Base-by-base conservation (phyloP, 2,888 invertebrate species). In the Vanessa cardui region DNA sequence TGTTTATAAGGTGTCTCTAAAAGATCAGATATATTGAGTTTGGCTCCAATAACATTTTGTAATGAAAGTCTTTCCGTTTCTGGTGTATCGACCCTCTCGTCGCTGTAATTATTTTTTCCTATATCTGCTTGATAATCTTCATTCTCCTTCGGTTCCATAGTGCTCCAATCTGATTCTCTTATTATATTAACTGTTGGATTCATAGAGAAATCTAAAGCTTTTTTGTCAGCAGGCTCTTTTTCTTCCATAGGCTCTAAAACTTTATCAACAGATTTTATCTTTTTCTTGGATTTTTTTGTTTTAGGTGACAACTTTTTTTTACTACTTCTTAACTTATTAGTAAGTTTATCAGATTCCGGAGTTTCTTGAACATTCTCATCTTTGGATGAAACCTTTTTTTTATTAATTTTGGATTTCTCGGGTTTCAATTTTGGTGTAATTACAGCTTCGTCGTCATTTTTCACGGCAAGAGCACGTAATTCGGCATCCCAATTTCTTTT, bases 1-100 rank as follows among this genome's bases (percentile, higher is more conserved):
- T 89, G 88, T 78, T 95, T 95, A 70, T 93, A 94, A 0, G 94
- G 94, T 1, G 94, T 94, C 76, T 94, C 94, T 49, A 94, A 81
- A 15, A 94, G 80, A 68, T 91, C 89, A 5, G 91, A 90, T 73
- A 93, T 87, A 73, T 92, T 93, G 45, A 92, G 79, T 77, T 88
- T 92, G 6, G 83, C 87, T 49, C 89, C 90, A 49, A 92, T 89
- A 52, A 80, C 88, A 77, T 92, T 92, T 73, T 89, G 89, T 66
- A 91, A 79, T 5, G 82, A 84, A 49, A 88, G 78, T 72, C 88
- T 82, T 65, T 93, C 92, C 59, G 80, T 78, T 79, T 93, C 93
- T 50, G 93, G 93, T 33, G 93, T 93, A 49, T 89, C 87, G 31
- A 77, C 75, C 56, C 67, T 73, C 20, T 85, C 83, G 5, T 84